phyloP scores from a whole-genome alignment of 2,113 vertebrate genomes.

The Carettochelys insculpta region DNA sequence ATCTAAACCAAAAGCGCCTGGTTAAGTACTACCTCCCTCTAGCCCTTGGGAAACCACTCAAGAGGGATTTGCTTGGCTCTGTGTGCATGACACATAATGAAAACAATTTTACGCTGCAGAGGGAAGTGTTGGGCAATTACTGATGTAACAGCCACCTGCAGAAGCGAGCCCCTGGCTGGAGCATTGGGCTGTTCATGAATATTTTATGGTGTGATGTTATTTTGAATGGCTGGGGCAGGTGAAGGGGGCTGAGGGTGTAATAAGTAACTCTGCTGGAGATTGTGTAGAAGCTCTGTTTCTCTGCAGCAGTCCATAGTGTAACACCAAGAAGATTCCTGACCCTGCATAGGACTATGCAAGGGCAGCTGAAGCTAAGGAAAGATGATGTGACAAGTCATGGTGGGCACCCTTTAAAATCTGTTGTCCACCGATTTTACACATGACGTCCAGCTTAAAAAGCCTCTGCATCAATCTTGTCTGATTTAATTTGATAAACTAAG shows the following conservation, averaged over 20 bases:
- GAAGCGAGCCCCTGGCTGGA: constrained; percentile 85
- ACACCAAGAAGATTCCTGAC: constrained; percentile 93
- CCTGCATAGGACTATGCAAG: constrained; percentile 80
- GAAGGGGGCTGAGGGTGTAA: constrained; percentile 89
- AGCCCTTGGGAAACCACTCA: constrained; percentile 96
- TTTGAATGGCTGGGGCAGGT: constrained; percentile 96
- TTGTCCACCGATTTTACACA: constrained; percentile 99
- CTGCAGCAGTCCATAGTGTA: constrained; percentile 92
- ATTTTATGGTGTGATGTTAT: constrained; percentile 98
- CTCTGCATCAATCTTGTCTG: constrained; percentile 91
- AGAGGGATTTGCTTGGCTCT: constrained; percentile 95
- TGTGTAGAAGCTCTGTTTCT: constrained; percentile 94
- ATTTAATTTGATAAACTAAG: constrained; percentile 99
- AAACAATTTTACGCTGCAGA: constrained; percentile 99
- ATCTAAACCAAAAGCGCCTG: constrained; percentile 91
- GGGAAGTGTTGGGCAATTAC: constrained; percentile 99
- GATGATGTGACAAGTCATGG: constrained; percentile 93
- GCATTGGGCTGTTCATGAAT: constrained; percentile 91
- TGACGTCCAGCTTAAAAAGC: constrained; percentile 89
- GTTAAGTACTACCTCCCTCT: constrained; percentile 95
- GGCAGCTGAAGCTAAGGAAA: constrained; percentile 86
- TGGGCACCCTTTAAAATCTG: constrained; percentile 91
- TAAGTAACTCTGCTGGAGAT: constrained; percentile 98
- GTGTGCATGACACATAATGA: constrained; percentile 99
- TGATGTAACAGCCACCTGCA: constrained; percentile 99